phyloP scores from a whole-genome alignment of 1,140 invertebrate genomes.

The Cydia splendana region DNA sequence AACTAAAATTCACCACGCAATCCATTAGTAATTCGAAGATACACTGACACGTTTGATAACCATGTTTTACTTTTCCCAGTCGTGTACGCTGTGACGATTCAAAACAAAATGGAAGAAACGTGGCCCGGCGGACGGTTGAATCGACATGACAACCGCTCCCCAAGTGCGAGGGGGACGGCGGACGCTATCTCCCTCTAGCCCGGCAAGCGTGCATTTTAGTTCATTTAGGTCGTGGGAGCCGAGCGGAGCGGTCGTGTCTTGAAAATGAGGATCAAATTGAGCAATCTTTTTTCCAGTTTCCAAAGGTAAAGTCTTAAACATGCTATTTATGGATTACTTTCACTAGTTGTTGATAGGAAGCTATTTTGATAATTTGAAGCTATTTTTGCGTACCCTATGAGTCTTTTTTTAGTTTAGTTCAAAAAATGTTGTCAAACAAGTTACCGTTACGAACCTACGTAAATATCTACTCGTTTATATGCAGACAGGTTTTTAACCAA shows the following conservation, averaged over 20 bases:
- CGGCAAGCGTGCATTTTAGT: constrained; percentile 7
- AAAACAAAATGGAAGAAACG: constrained; percentile 62
- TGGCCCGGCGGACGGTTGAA: not conserved
- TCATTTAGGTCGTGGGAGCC: not conserved
- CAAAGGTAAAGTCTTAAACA: not conserved
- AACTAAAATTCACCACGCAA: not conserved
- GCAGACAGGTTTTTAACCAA: too few species aligned
- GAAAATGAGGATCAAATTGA: not conserved
- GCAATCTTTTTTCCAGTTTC: not conserved
- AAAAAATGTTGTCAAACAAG: not conserved
- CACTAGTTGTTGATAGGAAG: not conserved
- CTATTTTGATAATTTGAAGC: not conserved
- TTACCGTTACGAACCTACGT: not conserved
- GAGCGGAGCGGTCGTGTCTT: not conserved
- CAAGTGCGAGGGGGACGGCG: not conserved
- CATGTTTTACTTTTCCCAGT: constrained; percentile 40
- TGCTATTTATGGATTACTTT: not conserved
- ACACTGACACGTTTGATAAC: constrained; percentile 10
- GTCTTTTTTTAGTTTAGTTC: not conserved
- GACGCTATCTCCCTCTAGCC: constrained; percentile 1
- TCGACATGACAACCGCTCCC: constrained; percentile 24
- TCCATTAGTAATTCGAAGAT: constrained; percentile 3
- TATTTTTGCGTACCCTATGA: not conserved
- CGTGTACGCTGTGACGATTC: constrained; percentile 47
- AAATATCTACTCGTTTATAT: not conserved